phyloP scores from a whole-genome alignment of 2,797 vertebrate genomes.

The Emydoidea blandingii region DNA sequence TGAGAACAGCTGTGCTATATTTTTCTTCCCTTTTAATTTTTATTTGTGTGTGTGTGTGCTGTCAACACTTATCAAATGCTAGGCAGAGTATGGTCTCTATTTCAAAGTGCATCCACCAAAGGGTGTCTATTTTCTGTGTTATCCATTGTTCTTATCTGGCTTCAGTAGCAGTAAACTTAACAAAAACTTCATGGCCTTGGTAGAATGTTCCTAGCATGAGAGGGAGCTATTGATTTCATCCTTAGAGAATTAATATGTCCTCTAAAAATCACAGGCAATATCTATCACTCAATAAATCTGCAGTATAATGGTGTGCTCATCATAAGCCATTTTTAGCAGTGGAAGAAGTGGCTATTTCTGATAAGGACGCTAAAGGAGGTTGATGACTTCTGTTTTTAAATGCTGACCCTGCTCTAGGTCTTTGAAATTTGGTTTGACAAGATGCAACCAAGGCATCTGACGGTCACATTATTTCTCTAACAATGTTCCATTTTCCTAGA shows the following conservation, averaged over 20 bases:
- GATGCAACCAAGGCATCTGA: background rate
- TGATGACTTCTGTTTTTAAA: slow-evolving; percentile 15
- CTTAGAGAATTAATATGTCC: background rate
- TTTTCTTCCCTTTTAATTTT: background rate
- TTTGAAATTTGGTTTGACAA: fast-evolving
- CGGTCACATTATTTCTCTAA: background rate
- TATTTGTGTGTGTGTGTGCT: background rate
- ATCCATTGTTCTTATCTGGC: background rate
- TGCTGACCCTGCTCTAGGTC: background rate
- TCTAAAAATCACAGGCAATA: background rate
- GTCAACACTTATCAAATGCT: slow-evolving; percentile 5
- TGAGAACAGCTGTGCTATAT: background rate
- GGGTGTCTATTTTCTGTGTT: background rate
- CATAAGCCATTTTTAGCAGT: slow-evolving; percentile 28
- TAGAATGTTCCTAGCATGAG: slow-evolving; percentile 6
- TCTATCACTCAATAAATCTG: background rate
- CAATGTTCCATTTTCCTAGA: background rate
- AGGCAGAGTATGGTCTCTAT: background rate
- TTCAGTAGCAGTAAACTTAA: fast-evolving
- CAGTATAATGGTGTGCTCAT: background rate
- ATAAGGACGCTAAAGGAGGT: slow-evolving; percentile 18
- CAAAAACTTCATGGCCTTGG: background rate
- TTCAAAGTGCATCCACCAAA: slow-evolving; percentile 8
- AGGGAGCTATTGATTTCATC: background rate
- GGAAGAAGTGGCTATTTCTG: slow-evolving; percentile 17